A percentile compares a stretch with the other conserved stretches of the same genome.
Evolutionary conservation across 2,888 invertebrate species (phyloP).

Genomic region (Ceraclea dissimilis): DNA sequence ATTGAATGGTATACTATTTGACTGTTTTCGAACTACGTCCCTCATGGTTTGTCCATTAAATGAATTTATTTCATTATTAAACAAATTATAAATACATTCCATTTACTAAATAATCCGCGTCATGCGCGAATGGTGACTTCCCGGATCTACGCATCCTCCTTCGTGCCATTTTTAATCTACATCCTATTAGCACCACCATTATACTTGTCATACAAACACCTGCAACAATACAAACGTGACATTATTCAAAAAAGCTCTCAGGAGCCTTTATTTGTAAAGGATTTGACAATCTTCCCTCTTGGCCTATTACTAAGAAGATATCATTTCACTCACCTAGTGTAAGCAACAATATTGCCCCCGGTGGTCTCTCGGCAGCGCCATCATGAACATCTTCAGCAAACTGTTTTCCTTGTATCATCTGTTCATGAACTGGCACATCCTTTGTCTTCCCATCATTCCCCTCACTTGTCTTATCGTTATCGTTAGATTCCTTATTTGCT

Average conservation of each 20-base stretch:
- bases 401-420: conserved; percentile 23
- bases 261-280: background rate
- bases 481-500: conserved; percentile 31
- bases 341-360: conserved; percentile 72
- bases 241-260: background rate
- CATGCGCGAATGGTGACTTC: conserved; percentile 78
- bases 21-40: no score
- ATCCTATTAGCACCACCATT: conserved; percentile 73
- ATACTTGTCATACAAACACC: conserved; percentile 75
- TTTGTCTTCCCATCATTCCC: conserved; percentile 30
- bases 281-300: background rate
- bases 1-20: no score
- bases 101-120: conserved; percentile 94
- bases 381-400: conserved; percentile 44
- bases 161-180: conserved; percentile 70
- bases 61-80: background rate
- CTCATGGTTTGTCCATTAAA: no score
- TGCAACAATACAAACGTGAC: no score
- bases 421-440: conserved; percentile 26
- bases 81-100: conserved; percentile 85
- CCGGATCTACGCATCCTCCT: conserved; percentile 69
- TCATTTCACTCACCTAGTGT: conserved; percentile 52
- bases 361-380: conserved; percentile 62
- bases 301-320: no score
- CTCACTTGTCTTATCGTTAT: conserved; percentile 17